Percentiles rank a stretch among this genome's conserved stretches.
Evolutionary conservation across 2,888 invertebrate genomes (phyloP).

Genomic region (Drosophila mulleri): DNA sequence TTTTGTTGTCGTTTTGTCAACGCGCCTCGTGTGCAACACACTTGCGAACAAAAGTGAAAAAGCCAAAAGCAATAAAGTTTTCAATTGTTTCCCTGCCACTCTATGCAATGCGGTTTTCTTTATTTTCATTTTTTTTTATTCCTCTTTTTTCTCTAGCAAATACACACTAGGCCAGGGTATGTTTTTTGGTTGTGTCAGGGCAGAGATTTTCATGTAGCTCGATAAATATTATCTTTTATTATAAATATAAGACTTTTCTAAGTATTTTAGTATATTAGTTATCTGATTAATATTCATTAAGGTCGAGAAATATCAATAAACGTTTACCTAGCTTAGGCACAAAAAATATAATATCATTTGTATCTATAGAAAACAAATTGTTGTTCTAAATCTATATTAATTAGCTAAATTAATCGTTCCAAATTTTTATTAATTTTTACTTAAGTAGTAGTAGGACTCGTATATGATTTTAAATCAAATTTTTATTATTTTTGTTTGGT

Average conservation of each 20-base stretch:
- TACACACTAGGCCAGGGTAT: background rate
- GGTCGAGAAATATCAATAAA: no score
- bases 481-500: no score
- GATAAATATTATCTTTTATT: background rate
- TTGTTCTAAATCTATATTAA: no score
- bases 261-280: no score
- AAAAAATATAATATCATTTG: no score
- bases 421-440: no score
- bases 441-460: background rate
- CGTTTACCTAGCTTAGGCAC: no score
- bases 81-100: constrained; percentile 78
- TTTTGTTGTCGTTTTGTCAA: constrained; percentile 69
- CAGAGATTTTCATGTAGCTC: no score
- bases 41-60: constrained; percentile 80
- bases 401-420: no score
- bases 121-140: background rate
- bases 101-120: constrained; percentile 53
- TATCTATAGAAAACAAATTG: no score
- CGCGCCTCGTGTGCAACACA: constrained; percentile 74
- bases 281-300: no score
- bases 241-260: no score
- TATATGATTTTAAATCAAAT: background rate
- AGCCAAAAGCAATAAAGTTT: constrained; percentile 78
- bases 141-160: background rate
- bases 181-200: background rate